These are phyloP conservation scores for Trichogramma evanescens DNA, from an alignment of 2,888 invertebrate species.

Conservation along the genomic window DNA sequence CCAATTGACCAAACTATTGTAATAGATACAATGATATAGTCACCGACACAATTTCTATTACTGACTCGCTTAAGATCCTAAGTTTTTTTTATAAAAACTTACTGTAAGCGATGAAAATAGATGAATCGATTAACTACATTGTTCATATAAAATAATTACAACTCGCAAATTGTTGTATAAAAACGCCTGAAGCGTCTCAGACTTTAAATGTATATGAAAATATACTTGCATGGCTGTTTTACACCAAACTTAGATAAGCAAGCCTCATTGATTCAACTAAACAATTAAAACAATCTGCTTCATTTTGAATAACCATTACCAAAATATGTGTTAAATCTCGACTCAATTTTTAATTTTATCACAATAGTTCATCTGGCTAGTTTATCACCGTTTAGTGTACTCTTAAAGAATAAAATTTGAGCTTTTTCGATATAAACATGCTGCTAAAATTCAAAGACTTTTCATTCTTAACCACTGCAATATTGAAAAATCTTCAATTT, in stretches of 20 bases:
- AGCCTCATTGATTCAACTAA: conserved; percentile 15
- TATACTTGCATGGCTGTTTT: conserved; percentile 19
- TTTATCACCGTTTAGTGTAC: conserved; percentile 23
- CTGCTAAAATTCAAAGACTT: conserved; percentile 7
- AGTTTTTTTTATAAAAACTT: conserved; percentile 11
- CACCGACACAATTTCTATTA: too few species aligned
- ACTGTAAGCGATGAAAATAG: conserved; percentile 11
- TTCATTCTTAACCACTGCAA: conserved; percentile 17
- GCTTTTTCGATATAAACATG: conserved; percentile 12
- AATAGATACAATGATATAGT: too few species aligned
- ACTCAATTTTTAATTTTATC: conserved; percentile 15
- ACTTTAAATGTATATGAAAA: conserved; percentile 20
- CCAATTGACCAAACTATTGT: too few species aligned
- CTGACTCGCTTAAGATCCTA: neutral
- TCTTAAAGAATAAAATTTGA: conserved; percentile 14
- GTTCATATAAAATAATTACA: conserved; percentile 8
- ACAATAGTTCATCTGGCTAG: conserved; percentile 22
- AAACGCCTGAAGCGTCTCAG: conserved; percentile 15
- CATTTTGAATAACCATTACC: neutral
- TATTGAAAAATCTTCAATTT: conserved; percentile 20
- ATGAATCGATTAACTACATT: conserved; percentile 3
- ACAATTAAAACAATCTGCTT: conserved; percentile 8
- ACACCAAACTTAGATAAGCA: conserved; percentile 23
- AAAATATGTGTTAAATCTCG: conserved; percentile 5
- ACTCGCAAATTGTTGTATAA: conserved; percentile 18